Conservation (phyloP, 2,797 vertebrate species). For the Pagetopsis macropterus region DNA sequence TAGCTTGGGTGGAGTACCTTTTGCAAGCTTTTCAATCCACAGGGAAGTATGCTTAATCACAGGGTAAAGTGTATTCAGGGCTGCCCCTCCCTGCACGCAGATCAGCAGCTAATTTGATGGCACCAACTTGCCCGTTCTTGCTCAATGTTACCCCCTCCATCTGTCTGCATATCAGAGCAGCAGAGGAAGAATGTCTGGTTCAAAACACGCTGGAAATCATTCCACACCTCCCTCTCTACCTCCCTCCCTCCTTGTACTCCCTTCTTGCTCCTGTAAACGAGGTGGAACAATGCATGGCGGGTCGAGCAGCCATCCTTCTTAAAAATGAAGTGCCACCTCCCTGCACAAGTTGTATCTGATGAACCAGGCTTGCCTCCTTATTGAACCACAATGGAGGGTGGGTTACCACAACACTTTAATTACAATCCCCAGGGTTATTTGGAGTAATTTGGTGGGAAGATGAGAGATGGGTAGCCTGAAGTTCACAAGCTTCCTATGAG, state of each 20-base stretch:
- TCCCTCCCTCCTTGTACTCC: conserved; percentile 10
- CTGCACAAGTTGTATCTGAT: conserved; percentile 31
- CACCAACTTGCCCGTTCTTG: conserved; percentile 65
- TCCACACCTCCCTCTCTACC: conserved; percentile 17
- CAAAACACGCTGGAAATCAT: conserved; percentile 42
- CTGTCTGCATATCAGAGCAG: conserved; percentile 44
- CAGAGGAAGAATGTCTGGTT: conserved; percentile 52
- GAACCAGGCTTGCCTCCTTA: conserved; percentile 8
- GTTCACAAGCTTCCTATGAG: not conserved
- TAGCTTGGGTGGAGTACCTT: not conserved
- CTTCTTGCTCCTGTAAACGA: conserved; percentile 5
- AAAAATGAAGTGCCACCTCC: conserved; percentile 38
- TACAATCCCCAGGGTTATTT: conserved; percentile 5
- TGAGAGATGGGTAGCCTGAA: not conserved
- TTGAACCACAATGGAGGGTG: not conserved
- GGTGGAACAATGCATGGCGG: conserved; percentile 38
- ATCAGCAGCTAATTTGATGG: conserved; percentile 66
- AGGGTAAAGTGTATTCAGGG: not conserved
- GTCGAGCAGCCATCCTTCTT: conserved; percentile 43
- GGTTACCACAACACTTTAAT: conserved; percentile 25
- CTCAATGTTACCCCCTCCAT: conserved; percentile 56
- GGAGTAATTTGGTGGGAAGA: not conserved
- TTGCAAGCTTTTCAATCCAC: not conserved
- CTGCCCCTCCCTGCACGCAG: too few relatives aligned
- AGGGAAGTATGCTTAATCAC: not conserved